Base-by-base conservation (phyloP, 2,797 vertebrate species). In the Adrianichthys oophorus region DNA sequence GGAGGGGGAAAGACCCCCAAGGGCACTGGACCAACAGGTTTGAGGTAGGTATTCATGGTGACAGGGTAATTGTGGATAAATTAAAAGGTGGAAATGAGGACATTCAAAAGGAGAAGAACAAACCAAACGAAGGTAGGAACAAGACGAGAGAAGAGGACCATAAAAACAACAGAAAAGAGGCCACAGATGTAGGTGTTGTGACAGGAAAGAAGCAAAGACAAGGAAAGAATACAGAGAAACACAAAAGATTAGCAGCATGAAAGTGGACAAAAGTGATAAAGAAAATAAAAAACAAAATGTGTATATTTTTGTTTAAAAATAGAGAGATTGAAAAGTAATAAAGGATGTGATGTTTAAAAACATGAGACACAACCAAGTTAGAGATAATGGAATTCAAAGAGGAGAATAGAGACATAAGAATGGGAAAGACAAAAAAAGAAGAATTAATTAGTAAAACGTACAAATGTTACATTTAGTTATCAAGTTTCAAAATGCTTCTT, bases 1-100 rank as follows among this genome's bases (percentile, higher is more conserved):
- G 96, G 96, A 76, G 96, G 96, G 94, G 97, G 95, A 91, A 92
- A 93, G 63, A 70, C 90, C 90, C 91, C 92, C 88, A 90, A 78
- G 89, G 92, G 92, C 91, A 89, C 92, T 93, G 87, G 48, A 80
- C 19, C 40, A 56, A 62, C 15, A 62, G 23, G 7, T 19, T 15
- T 40, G 0, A 23, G 15, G 37, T n/a, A 55, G 44, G 8, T 72
- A 77, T 63, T 0, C 16, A 45, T 19, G 24, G 4, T 26, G 7
- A 32, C 7, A 10, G 29, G 10, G 29, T 8, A 1, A 32, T 32
- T 32, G 29, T 32, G 29, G 29, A 32, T 10, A 32, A 26, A 26
- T 26, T 6, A 26, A 19, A 26, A 26, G 26, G 26, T 26, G 26
- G 26, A 26, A 32, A 8, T 32, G 32, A 32, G 32, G 10, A 32